Evolutionary conservation across 2,113 vertebrate genomes (phyloP).

Genomic region (Megaceryle torquata): DNA sequence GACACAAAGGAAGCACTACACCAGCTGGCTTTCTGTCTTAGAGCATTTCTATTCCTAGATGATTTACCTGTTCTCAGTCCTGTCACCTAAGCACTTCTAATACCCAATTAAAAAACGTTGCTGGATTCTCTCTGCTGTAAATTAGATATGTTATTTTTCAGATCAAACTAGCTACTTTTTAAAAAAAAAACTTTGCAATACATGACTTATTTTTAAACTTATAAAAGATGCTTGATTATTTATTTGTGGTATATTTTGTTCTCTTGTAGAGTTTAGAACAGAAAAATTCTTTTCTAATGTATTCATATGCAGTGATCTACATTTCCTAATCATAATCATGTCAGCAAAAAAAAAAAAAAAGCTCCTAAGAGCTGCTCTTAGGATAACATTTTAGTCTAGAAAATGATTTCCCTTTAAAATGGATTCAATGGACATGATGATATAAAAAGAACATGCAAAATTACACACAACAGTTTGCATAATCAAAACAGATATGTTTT

Average conservation of each 20-base stretch:
- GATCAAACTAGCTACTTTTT: constrained; percentile 71
- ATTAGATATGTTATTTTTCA: constrained; percentile 68
- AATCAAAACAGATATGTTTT: constrained; percentile 84
- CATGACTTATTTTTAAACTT: constrained; percentile 78
- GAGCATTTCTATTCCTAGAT: constrained; percentile 79
- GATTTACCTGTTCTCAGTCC: constrained; percentile 83
- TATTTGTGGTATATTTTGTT: constrained; percentile 81
- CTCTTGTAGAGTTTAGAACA: constrained; percentile 76
- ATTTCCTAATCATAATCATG: constrained; percentile 85
- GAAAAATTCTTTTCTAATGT: constrained; percentile 78
- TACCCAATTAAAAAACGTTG: constrained; percentile 75
- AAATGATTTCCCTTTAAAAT: constrained; percentile 84
- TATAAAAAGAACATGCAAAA: constrained; percentile 82
- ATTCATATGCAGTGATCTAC: constrained; percentile 80
- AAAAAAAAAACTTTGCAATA: constrained; percentile 55
- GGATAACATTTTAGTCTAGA: constrained; percentile 81
- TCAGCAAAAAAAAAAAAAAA: constrained; percentile 67
- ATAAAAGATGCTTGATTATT: constrained; percentile 81
- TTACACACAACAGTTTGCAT: constrained; percentile 84
- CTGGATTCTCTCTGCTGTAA: constrained; percentile 62
- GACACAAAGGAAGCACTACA: constrained; percentile 73
- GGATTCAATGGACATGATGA: constrained; percentile 83
- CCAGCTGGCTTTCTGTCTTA: constrained; percentile 78
- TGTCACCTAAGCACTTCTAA: constrained; percentile 75
- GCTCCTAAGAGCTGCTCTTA: constrained; percentile 68